Base-by-base conservation (phyloP, 2,888 invertebrate species). In the Phania funesta region DNA sequence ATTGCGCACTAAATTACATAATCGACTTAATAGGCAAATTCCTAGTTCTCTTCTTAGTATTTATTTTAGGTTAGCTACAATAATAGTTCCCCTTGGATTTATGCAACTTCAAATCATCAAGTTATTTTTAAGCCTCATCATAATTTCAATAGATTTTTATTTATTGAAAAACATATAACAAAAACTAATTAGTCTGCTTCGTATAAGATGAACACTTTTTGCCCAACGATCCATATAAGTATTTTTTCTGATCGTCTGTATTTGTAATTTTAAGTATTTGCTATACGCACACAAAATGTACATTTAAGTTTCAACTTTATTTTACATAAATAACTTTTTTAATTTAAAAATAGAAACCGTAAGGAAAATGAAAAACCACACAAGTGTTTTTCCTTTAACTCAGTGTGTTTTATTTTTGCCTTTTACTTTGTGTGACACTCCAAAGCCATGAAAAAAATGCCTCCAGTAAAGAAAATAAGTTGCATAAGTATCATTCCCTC, bases 391-490 rank as follows among this genome's bases (percentile, higher is more conserved):
- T 79, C 44, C 62, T 79, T 65, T 52, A 46, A 79, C 44, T 65
- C 73, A 52, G 58, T 58, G 20, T 29, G 18, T 18, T 54, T 46
- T 18, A 32, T 46, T 54, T 56, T 32, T 70, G 64, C 18, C 32
- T 46, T 41, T 26, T 56, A 38, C 26, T 56, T 65, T 32, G 44
- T 78, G 26, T 58, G 65, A 54, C 77, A 77, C 76, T 77, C 71
- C 38, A 81, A 52, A 70, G 26, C 18, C 13, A 35, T 46, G 62
- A 9, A 41, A 50, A 64, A 56, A 48, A 6, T 70, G 75, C 80
- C 68, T 80, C 80, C 75, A 76, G 71, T 75, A 38, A 74, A 65
- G 75, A 60, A 80, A 68, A 71, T 62, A 65, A 58, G 58, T 77
- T 81, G 77, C 71, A 81, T 54, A 20, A 13, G 65, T 71, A 70